A percentile compares a stretch with the other conserved stretches of the same genome.
Conservation (phyloP, 1,140 invertebrate genomes). For the Anadara kagoshimensis region DNA sequence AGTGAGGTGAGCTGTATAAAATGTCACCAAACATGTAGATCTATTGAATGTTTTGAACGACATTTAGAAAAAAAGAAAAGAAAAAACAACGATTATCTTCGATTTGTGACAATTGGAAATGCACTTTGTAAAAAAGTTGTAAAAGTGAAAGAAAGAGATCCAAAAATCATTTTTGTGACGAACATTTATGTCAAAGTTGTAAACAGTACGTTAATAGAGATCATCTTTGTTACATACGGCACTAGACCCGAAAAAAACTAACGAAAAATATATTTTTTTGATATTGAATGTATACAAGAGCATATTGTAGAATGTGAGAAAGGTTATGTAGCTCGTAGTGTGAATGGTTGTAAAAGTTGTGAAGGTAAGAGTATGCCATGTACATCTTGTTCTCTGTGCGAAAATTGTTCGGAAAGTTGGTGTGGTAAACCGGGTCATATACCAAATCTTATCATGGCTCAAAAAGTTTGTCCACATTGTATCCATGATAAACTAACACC, state of each 20-base stretch:
- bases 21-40: neutral
- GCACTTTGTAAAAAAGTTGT: conserved; percentile 18
- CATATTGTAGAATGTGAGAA: no score
- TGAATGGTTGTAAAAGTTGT: no score
- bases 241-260: neutral
- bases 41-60: no score
- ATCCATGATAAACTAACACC: conserved; percentile 1
- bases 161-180: conserved; percentile 13
- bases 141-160: neutral
- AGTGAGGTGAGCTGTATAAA: neutral
- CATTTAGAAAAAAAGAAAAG: conserved; percentile 2
- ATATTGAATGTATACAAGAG: conserved; percentile 9
- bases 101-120: conserved; percentile 16
- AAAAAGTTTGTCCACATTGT: conserved; percentile 15
- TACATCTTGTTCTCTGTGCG: no score
- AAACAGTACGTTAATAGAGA: neutral
- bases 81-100: neutral
- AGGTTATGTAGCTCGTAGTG: no score
- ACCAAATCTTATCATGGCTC: conserved; percentile 22
- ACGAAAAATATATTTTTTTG: conserved; percentile 23
- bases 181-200: conserved; percentile 16
- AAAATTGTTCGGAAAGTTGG: neutral
- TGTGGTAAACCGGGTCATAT: conserved; percentile 13
- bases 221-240: conserved; percentile 16
- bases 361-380: no score